A percentile compares a stretch with the other conserved stretches of the same genome.
phyloP scores from a whole-genome alignment of 2,113 vertebrate genomes.

The Myotis lucifugus region DNA sequence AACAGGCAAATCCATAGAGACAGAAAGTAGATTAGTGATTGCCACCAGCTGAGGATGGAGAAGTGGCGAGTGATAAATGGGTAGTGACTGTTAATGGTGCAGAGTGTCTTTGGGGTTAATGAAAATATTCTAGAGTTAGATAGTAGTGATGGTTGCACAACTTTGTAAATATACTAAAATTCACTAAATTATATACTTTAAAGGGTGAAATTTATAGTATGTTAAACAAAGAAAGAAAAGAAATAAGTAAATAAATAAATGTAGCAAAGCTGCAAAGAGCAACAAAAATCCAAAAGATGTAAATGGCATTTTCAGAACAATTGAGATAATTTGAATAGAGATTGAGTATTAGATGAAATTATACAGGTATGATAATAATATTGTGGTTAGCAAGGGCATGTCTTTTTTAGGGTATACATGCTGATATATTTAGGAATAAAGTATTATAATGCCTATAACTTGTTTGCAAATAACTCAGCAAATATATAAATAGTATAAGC shows the following conservation, averaged over 20 bases:
- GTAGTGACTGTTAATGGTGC: background rate
- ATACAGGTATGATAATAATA: background rate
- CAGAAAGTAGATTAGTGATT: background rate
- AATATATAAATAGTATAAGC: constrained; percentile 12
- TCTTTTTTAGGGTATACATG: background rate
- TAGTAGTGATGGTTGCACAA: background rate
- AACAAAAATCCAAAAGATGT: background rate
- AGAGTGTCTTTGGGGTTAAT: background rate
- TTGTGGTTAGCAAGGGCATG: background rate
- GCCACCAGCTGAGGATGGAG: background rate
- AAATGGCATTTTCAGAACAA: background rate
- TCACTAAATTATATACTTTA: background rate
- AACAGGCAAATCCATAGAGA: background rate
- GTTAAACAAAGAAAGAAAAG: background rate
- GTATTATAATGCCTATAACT: background rate
- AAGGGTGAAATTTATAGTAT: background rate
- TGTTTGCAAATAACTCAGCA: background rate
- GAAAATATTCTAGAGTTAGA: background rate
- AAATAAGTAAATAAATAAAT: background rate
- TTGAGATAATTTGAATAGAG: background rate
- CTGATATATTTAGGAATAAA: background rate
- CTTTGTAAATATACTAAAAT: background rate
- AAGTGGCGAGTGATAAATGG: background rate
- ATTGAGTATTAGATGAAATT: background rate
- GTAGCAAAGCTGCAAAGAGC: background rate